Evolutionary conservation across 2,888 invertebrate genomes (phyloP).

Genomic region (Amiota communis): DNA sequence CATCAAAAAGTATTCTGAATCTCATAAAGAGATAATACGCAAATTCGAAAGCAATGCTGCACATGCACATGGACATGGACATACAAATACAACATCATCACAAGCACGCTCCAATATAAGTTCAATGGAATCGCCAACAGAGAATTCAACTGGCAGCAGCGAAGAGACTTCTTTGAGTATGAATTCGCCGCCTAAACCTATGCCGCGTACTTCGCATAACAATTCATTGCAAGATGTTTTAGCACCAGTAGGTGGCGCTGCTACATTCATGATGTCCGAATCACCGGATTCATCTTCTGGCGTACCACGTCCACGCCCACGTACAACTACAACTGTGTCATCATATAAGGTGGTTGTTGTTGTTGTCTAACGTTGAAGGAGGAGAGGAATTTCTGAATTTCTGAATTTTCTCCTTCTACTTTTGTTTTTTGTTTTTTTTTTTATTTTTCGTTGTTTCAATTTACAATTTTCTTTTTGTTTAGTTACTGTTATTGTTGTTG

Average conservation of each 20-base stretch:
- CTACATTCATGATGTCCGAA: constrained; percentile 69
- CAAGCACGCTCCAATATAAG: no score
- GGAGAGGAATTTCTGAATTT: background rate
- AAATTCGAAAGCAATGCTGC: constrained; percentile 75
- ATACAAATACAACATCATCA: no score
- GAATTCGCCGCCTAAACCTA: constrained; percentile 82
- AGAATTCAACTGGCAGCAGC: constrained; percentile 70
- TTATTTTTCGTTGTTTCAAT: constrained; percentile 13
- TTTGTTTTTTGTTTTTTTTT: constrained; percentile 32
- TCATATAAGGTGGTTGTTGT: constrained; percentile 83
- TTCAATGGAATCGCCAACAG: constrained; percentile 64
- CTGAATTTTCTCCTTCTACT: constrained; percentile 10
- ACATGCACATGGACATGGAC: no score
- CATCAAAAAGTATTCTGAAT: constrained; percentile 44
- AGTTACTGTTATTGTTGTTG: background rate
- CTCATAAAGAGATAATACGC: constrained; percentile 77
- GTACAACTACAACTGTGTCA: constrained; percentile 78
- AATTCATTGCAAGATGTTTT: constrained; percentile 80
- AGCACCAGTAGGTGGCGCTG: constrained; percentile 63
- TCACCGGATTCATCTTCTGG: constrained; percentile 54
- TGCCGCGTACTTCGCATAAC: constrained; percentile 83
- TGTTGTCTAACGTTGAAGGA: no score
- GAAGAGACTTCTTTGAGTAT: constrained; percentile 65
- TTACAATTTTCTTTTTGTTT: constrained; percentile 16
- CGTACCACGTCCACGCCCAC: constrained; percentile 77